Evolutionary conservation across 2,797 vertebrate species (phyloP), one percentile per base, ranked within the genome.

Genomic region (Rhabdomys pumilio): DNA sequence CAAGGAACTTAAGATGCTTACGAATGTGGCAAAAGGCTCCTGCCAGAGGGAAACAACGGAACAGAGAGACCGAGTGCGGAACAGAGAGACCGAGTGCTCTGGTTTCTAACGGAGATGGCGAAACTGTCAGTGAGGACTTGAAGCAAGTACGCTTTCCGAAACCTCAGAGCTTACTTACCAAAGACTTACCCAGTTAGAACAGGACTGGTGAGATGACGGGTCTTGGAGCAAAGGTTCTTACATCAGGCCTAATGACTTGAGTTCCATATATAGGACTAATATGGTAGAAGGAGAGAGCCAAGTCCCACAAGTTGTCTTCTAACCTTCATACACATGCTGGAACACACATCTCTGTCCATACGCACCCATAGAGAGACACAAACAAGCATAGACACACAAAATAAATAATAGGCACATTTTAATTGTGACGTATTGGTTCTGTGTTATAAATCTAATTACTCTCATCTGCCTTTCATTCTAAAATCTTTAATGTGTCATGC

Each of bases 401-500:
- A n/a, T 72, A 72, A 41, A 73, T 57, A 41, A 24, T 57, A 57
- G 17, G 57, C 50, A 87, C 38, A 13, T 11, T 41, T 53, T 69
- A 69, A 90, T 53, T 47, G 4, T 57, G 91, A 95, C 24, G 10
- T 26, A 92, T 22, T 72, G 22, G 84, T 82, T 19, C 34, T 72
- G 59, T 82, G 79, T 57, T 92, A 31, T 61, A 85, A 22, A 29
- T 67, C 29, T 75, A 81, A 80, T 69, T 87, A 55, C 9, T 91
- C 29, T 92, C 26, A 87, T 47, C 61, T 1, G 20, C 7, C 8
- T 44, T 90, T 90, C 59, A 55, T 75, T 92, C 67, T 79, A 84
- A 80, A 38, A 93, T 93, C 94, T 73, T 65, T n/a, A 95, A 90
- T 79, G 41, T 84, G 59, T 53, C 22, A 65, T 63, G 65, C 31